Conservation (phyloP, 2,888 invertebrate species). For the Andrena marginata region DNA sequence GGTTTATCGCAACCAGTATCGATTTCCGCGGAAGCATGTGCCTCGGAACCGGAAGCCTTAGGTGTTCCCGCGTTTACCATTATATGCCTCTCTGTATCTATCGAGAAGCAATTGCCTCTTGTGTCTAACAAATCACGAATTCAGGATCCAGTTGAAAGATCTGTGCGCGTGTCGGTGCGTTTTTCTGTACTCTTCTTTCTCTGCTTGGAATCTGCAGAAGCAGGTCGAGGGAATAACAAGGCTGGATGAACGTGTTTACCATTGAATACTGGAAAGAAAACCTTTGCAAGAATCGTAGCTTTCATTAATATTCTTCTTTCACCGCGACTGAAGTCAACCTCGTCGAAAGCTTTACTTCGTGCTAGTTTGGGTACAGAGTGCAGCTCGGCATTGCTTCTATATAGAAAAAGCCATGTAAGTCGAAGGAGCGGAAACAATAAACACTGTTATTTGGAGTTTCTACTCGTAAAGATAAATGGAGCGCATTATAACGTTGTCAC, state of each 20-base stretch:
- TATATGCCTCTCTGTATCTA: background rate
- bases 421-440: slow-evolving; percentile 5
- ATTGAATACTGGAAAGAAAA: background rate
- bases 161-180: slow-evolving; percentile 33
- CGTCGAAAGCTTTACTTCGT: no score
- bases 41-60: slow-evolving; percentile 27
- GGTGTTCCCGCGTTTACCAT: background rate
- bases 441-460: background rate
- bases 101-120: slow-evolving; percentile 11
- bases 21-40: slow-evolving; percentile 14
- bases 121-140: background rate
- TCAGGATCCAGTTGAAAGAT: background rate
- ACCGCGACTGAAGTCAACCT: no score
- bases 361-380: no score
- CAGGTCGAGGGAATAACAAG: no score
- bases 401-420: background rate
- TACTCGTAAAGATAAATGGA: slow-evolving; percentile 16
- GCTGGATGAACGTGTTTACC: background rate
- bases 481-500: background rate
- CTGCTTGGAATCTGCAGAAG: background rate
- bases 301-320: no score
- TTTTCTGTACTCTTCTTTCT: slow-evolving; percentile 7
- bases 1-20: slow-evolving; percentile 24
- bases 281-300: background rate
- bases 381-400: no score